These are phyloP conservation scores for Lonchura striata DNA, from an alignment of 2,113 vertebrate species.

Conservation along the genomic window DNA sequence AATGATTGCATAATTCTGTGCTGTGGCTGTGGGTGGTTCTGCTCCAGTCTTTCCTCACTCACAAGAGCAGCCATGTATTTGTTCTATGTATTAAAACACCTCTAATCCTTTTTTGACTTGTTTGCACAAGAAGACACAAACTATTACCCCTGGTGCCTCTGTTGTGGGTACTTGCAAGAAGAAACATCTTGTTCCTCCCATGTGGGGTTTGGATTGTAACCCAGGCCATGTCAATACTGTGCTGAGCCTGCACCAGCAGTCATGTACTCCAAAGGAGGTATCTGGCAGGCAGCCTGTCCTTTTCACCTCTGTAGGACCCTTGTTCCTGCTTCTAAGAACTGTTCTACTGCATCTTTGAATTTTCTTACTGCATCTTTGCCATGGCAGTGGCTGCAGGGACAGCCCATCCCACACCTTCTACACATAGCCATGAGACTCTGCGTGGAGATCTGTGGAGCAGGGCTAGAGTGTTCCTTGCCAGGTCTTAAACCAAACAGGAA, in stretches of 20 bases:
- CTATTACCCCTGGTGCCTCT: not conserved
- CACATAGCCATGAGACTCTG: accelerated
- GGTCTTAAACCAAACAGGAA: not conserved
- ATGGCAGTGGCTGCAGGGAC: accelerated
- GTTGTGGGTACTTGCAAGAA: not conserved
- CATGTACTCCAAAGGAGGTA: accelerated
- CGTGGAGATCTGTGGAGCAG: not conserved
- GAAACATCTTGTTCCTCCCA: not conserved
- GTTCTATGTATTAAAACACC: not conserved
- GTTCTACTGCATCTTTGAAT: not conserved
- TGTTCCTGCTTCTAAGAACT: not conserved
- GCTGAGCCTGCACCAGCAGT: not conserved
- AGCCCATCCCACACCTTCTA: not conserved
- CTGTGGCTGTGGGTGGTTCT: accelerated
- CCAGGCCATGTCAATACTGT: not conserved
- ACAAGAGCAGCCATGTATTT: not conserved
- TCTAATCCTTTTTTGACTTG: not conserved
- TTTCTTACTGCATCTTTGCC: accelerated
- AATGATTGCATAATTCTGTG: not conserved
- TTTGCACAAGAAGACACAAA: not conserved
- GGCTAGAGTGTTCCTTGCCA: accelerated
- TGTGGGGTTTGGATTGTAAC: not conserved
- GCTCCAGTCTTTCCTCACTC: not conserved
- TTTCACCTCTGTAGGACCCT: not conserved
- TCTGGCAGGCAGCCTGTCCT: not conserved